A percentile compares a stretch with the other conserved stretches of the same genome.
phyloP scores from a whole-genome alignment of 2,113 vertebrate species.

The Probosciger aterrimus region DNA sequence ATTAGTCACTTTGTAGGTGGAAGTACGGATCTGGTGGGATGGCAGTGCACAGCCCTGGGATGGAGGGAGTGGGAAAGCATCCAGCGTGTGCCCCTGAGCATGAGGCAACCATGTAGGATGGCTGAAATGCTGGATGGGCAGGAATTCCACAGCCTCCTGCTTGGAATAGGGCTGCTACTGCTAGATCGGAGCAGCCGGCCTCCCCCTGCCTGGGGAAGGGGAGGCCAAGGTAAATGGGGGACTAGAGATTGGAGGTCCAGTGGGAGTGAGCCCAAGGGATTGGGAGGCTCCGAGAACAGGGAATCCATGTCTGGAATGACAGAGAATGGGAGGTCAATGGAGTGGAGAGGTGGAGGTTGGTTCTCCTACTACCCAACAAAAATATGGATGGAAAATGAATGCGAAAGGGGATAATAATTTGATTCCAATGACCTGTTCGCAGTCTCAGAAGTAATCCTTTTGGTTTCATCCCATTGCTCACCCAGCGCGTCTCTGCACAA shows the following conservation, averaged over 20 bases:
- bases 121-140: not conserved
- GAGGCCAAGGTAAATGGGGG: not conserved
- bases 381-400: not conserved
- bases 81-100: rapidly evolving
- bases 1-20: not conserved
- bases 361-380: not conserved
- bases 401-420: not conserved
- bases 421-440: not conserved
- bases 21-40: not conserved
- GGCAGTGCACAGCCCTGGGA: not conserved
- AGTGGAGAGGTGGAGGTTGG: not conserved
- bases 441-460: not conserved
- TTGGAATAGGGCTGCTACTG: not conserved
- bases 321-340: not conserved
- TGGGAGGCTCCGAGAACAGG: not conserved
- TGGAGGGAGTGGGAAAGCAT: not conserved
- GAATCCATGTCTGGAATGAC: not conserved
- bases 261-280: not conserved
- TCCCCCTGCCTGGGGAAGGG: not conserved
- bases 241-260: not conserved
- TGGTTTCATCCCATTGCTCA: not conserved
- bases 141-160: not conserved
- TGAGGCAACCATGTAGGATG: not conserved
- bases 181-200: not conserved
- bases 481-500: not conserved